These are phyloP conservation scores for Dromococcyx pavoninus DNA, from an alignment of 2,797 vertebrate genomes.

Conservation along the genomic window DNA sequence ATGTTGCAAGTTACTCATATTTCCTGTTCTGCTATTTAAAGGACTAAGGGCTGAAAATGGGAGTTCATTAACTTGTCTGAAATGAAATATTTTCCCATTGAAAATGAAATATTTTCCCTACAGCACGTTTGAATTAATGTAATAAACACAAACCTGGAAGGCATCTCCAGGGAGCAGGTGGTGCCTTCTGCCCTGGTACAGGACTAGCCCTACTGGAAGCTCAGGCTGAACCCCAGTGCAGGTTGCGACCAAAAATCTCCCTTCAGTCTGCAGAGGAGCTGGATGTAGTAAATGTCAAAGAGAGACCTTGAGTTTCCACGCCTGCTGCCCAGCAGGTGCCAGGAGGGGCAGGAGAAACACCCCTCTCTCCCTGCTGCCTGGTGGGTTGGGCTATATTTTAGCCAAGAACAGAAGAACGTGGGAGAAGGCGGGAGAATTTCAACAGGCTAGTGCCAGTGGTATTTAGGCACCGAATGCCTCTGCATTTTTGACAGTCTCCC, in stretches of 20 bases:
- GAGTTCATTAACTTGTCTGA: conserved; percentile 25
- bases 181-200: neutral
- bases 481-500: neutral
- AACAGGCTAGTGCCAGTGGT: neutral
- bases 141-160: neutral
- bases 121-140: neutral
- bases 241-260: neutral
- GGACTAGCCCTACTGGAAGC: neutral
- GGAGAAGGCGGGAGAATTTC: neutral
- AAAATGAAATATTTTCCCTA: neutral
- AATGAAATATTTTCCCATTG: neutral
- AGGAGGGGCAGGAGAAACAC: neutral
- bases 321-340: neutral
- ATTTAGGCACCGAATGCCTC: neutral
- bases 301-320: neutral
- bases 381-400: neutral
- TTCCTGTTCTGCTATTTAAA: conserved; percentile 56
- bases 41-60: neutral
- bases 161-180: accelerated
- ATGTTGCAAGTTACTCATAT: conserved; percentile 20
- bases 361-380: neutral
- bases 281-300: neutral
- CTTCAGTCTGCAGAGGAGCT: neutral
- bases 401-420: neutral
- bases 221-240: neutral